phyloP scores from a whole-genome alignment of 2,888 invertebrate species.

The Eutolmus rufibarbis region DNA sequence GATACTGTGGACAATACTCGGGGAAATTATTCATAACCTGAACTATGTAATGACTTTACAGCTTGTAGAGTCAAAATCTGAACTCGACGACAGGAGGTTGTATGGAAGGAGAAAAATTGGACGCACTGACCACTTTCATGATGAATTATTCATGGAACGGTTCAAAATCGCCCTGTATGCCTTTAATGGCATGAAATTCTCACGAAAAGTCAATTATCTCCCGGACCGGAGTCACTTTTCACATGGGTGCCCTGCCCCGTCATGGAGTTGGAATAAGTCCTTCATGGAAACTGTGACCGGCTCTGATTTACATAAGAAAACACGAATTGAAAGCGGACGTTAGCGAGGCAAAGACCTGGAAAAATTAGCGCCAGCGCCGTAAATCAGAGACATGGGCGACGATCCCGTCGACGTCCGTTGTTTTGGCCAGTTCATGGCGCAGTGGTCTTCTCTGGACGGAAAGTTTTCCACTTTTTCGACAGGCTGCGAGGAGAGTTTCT shows the following conservation, averaged over 20 bases:
- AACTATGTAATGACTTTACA: neutral
- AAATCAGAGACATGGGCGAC: constrained; percentile 2
- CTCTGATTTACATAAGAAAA: constrained; percentile 20
- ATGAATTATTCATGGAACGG: constrained; percentile 12
- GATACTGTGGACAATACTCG: neutral
- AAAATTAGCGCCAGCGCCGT: neutral
- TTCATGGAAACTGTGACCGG: constrained; percentile 5
- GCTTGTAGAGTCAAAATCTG: neutral
- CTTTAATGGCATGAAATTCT: constrained; percentile 22
- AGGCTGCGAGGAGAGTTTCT: neutral
- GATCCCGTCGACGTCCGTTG: neutral
- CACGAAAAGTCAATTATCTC: constrained; percentile 35
- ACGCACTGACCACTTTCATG: constrained; percentile 1
- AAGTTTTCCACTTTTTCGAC: constrained; percentile 12
- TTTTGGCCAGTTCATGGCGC: neutral
- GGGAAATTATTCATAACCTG: constrained; percentile 16
- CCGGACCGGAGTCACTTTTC: neutral
- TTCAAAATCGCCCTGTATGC: neutral
- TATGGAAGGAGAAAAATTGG: neutral
- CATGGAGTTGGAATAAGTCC: neutral
- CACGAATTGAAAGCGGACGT: neutral
- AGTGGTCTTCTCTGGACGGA: neutral
- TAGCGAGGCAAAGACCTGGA: neutral
- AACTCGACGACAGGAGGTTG: neutral
- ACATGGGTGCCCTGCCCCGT: neutral